Percentiles rank a stretch among this genome's conserved stretches.
phyloP scores from a whole-genome alignment of 1,140 invertebrate genomes.

The Brachionus plicatilis region DNA sequence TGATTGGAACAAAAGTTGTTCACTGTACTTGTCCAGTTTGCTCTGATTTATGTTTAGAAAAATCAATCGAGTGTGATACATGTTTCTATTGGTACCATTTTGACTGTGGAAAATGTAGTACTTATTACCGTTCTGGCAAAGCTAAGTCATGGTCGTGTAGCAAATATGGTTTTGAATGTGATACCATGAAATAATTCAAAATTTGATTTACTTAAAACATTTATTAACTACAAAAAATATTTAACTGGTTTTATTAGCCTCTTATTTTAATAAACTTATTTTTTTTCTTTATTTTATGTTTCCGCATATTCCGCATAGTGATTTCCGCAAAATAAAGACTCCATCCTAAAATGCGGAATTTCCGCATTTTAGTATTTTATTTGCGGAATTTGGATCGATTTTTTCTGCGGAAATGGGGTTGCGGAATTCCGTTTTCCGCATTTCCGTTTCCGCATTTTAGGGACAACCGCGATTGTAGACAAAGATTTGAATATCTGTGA shows the following conservation, averaged over 20 bases:
- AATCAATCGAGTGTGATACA: background rate
- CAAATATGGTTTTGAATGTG: background rate
- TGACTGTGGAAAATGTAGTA: background rate
- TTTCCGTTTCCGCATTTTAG: too few relatives aligned
- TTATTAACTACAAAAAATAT: background rate
- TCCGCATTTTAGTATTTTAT: too few relatives aligned
- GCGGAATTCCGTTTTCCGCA: too few relatives aligned
- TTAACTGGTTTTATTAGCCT: background rate
- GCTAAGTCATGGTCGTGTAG: background rate
- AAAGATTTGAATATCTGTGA: too few relatives aligned
- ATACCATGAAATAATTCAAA: background rate
- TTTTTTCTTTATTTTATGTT: too few relatives aligned
- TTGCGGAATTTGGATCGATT: too few relatives aligned
- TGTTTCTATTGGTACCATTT: background rate
- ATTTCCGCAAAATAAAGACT: too few relatives aligned
- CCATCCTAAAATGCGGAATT: too few relatives aligned
- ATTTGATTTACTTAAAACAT: background rate
- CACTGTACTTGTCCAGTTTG: background rate
- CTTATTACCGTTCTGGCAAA: background rate
- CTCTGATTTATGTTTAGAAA: conserved; percentile 5
- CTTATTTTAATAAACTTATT: background rate
- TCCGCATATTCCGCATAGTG: too few relatives aligned
- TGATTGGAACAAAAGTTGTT: background rate
- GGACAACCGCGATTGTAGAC: too few relatives aligned
- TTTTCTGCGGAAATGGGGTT: too few relatives aligned